Evolutionary conservation across 92 coral and sea anemone species (phyloP), one percentile per base, ranked within the genome.

Genomic region (Micromussa lordhowensis): DNA sequence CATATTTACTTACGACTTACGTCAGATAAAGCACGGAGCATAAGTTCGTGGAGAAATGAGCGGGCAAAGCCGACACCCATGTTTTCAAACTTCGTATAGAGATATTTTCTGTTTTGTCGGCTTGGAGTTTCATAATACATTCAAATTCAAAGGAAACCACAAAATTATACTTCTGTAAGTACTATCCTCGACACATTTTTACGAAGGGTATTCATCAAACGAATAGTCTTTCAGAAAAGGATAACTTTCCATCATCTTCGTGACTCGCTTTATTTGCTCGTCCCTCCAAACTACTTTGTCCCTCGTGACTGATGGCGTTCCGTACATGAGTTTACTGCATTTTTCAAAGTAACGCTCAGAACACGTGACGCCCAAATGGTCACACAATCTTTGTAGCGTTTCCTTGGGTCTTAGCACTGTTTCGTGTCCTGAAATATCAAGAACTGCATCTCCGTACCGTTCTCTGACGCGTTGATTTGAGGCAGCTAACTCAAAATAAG

Each of bases 301-400:
- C 70, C 92, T 77, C 48, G 92, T 77, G 31, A 84, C 78, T 15
- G 92, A 90, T 0, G 92, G 92, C 12, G 84, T n/a, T 9, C 80
- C 66, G 29, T 85, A 85, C 78, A 85, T 61, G 28, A 85, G 58
- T 6, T 29, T 85, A 13, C 77, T 72, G 75, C 92, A 85, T 28
- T 69, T 72, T 5, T 80, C 85, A 31, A 68, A 13, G 49, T 79
- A 87, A 12, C 80, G 80, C 24, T 87, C 86, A 53, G 79, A 53
- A 59, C 90, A 80, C 30, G 80, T 70, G 70, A 87, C 80, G 9
- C 85, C 79, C 58, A 87, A 71, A 68, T 79, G 85, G 35, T 87
- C 73, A 34, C 90, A 87, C 55, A 87, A 35, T 32, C 51, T 87
- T 21, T 28, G 85, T 16, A 87, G 15, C 24, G 85, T 80, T 68